Base-by-base conservation (phyloP, 1,140 invertebrate species). In the Arctopsyche grandis region DNA sequence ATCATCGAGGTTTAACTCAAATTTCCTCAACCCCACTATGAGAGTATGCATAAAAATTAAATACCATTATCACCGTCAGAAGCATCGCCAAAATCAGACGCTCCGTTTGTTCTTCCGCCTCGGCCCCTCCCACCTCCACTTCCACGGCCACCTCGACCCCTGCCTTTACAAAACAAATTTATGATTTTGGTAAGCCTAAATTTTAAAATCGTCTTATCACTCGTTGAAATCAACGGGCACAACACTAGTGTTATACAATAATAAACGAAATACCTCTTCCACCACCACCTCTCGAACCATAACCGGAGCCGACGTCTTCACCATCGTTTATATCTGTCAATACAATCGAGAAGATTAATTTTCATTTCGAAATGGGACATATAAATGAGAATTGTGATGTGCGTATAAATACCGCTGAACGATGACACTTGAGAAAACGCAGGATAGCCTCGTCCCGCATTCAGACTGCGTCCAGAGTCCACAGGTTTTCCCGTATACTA, bases 101-200 rank as follows among this genome's bases (percentile, higher is more conserved):
- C 48, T 46, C 58, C 66, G 26, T 46, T 12, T 19, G 26, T 12
- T 71, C 79, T 22, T 69, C 82, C 46, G 0, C 81, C 69, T 26
- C 80, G 69, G 0, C 81, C 69, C 12, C 81, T 69, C 44, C 79
- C 66, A 63, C 29, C 19, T 1, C 48, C 38, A 9, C 77, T 82
- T 14, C 80, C 71, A 16, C 84, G 78, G 22, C 85, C 84, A n/a
- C 84, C 78, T 63, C 80, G 26, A 7, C 26, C 66, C 1, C 22
- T 38, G 26, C 10, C 24, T 26, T 38, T 14, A 38, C 9, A 26
- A 38, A 69, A 60, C 9, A 60, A 9, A 60, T 60, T 5, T 5
- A 9, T 7, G 12, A 60, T 60, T 60, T 9, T 46, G n/a, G n/a
- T 46, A 9, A 46, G 14, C 14, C 7, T 46, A 5, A 46, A 14